Conservation (phyloP, 2,113 vertebrate species). For the Lepisosteus oculatus region DNA sequence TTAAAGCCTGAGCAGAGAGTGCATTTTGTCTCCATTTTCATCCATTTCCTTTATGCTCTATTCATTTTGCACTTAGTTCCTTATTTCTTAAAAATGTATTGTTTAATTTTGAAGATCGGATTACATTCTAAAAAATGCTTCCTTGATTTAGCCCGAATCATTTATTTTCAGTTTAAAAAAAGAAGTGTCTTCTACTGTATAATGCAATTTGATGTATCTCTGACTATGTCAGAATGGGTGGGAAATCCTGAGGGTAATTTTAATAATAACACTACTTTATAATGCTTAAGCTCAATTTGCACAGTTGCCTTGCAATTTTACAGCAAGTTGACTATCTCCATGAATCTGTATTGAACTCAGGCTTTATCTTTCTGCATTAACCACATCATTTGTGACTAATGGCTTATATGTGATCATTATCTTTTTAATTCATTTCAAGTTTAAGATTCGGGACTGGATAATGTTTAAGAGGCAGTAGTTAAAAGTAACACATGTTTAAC, state of each 20-base stretch:
- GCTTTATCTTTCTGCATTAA: constrained; percentile 58
- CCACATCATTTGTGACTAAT: constrained; percentile 73
- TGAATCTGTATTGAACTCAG: constrained; percentile 59
- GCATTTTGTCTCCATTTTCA: constrained; percentile 44
- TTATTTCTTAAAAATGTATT: constrained; percentile 40
- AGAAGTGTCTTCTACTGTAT: too few relatives aligned
- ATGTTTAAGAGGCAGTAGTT: constrained; percentile 59
- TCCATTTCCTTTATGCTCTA: constrained; percentile 29
- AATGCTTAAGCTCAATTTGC: constrained; percentile 61
- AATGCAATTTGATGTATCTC: too few relatives aligned
- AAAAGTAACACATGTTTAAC: constrained; percentile 59
- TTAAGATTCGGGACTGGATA: constrained; percentile 62
- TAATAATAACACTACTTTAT: constrained; percentile 53
- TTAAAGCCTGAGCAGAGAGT: constrained; percentile 49
- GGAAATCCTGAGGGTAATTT: constrained; percentile 50
- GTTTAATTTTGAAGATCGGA: constrained; percentile 48
- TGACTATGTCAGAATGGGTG: constrained; percentile 42
- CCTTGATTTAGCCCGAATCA: constrained; percentile 35
- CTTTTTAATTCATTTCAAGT: constrained; percentile 63
- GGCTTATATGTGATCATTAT: constrained; percentile 61
- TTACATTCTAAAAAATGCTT: constrained; percentile 44
- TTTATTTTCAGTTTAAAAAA: constrained; percentile 33
- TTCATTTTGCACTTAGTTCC: constrained; percentile 49
- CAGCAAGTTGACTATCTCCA: constrained; percentile 44
- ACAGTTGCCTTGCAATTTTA: constrained; percentile 53